These are phyloP conservation scores for Typhlichthys eigenmanni DNA, from an alignment of 2,797 vertebrate species.

Conservation along the genomic window DNA sequence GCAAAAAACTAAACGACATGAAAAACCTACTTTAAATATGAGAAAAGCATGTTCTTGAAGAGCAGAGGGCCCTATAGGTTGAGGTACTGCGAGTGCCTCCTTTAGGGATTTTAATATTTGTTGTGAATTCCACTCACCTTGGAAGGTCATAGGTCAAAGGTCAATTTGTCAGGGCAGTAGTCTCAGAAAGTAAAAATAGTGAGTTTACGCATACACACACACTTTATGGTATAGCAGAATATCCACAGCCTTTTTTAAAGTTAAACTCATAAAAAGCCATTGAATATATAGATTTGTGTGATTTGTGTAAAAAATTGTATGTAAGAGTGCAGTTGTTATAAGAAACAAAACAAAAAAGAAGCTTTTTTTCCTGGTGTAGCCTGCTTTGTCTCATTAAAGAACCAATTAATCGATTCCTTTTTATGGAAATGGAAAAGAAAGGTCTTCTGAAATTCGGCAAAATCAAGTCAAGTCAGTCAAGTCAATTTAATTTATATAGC, in stretches of 20 bases:
- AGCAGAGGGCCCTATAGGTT: conserved; percentile 56
- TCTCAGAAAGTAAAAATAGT: conserved; percentile 56
- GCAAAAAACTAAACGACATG: conserved; percentile 60
- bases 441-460: conserved; percentile 26
- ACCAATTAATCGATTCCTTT: conserved; percentile 69
- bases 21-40: conserved; percentile 76
- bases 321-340: conserved; percentile 83
- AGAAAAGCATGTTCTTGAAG: conserved; percentile 77
- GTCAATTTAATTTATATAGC: no score
- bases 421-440: conserved; percentile 67
- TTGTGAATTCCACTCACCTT: conserved; percentile 76
- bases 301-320: conserved; percentile 72
- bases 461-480: no score
- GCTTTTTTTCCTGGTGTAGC: conserved; percentile 77
- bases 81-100: conserved; percentile 65
- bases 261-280: conserved; percentile 74
- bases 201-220: conserved; percentile 15
- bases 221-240: conserved; percentile 38
- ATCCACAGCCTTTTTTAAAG: conserved; percentile 59
- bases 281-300: conserved; percentile 81
- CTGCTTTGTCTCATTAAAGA: conserved; percentile 82
- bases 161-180: conserved; percentile 51
- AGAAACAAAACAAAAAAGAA: conserved; percentile 50
- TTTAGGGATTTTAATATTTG: conserved; percentile 78
- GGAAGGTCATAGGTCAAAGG: conserved; percentile 72